Conservation (phyloP, 2,113 vertebrate genomes). For the Petroica traversi region DNA sequence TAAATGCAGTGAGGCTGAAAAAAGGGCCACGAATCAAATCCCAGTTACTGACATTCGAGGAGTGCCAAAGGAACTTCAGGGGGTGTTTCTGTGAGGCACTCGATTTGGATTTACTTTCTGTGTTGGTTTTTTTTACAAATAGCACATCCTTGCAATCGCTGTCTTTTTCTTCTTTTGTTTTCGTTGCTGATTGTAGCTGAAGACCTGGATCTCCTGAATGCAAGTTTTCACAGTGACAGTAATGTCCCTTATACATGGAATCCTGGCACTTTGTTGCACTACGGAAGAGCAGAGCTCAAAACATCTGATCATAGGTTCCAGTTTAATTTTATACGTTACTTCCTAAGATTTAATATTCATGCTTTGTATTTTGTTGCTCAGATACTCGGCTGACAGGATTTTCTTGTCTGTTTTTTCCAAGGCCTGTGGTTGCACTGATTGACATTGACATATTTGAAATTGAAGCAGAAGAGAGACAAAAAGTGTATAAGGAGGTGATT, state of each 20-base stretch:
- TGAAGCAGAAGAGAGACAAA: constrained; percentile 90
- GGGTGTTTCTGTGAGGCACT: not conserved
- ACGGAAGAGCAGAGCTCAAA: constrained; percentile 94
- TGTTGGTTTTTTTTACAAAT: not conserved
- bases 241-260: constrained; percentile 84
- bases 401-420: constrained; percentile 22
- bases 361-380: not conserved
- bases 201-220: constrained; percentile 91
- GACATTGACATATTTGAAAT: constrained; percentile 97
- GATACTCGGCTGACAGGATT: not conserved
- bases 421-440: constrained; percentile 93
- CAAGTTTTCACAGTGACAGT: constrained; percentile 80
- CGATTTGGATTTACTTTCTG: rapidly evolving
- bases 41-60: not conserved
- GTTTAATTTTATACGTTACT: not conserved
- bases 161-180: not conserved
- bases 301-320: constrained; percentile 95
- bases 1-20: not conserved
- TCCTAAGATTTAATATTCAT: not conserved
- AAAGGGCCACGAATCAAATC: not conserved
- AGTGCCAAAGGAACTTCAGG: not conserved
- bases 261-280: constrained; percentile 90
- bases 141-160: not conserved
- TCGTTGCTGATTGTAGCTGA: constrained; percentile 77
- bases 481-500: constrained; percentile 93